Evolutionary conservation across 2,797 vertebrate genomes (phyloP), one percentile per base, ranked within the genome.

Genomic region (Nannoperca australis): DNA sequence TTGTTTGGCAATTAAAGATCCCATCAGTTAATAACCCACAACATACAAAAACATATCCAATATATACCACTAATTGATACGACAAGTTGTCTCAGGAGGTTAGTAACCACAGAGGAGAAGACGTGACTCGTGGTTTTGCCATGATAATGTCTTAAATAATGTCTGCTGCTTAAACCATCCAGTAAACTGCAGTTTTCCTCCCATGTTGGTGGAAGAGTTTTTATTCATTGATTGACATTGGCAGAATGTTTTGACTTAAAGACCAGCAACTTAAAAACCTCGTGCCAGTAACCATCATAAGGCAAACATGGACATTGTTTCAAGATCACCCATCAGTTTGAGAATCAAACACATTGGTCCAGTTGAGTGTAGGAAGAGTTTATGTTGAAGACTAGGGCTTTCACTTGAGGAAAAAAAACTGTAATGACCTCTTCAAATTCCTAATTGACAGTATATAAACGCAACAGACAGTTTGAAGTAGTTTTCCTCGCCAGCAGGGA

Each of bases 1-100:
- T 69, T 76, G 61, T 85, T 86, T 91, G 80, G 66, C 71, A 82
- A 55, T 76, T 70, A 77, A 63, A 82, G 44, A 72, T 76, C 59
- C 12, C 30, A 71, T 78, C 74, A 72, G 55, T 79, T 70, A 76
- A 85, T 74, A 81, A 72, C 50, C 54, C 20, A 49, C 38, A 32
- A 64, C 32, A 17, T 60, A 8, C 13, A 64, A 74, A 45, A 40
- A 55, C 55, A 76, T 22, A 68, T 65, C 53, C 51, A 63, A 15
- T 34, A 55, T 58, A 34, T 70, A 34, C 13, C 47, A 55, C 54
- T n/a, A 54, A 73, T 13, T 60, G 64, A 73, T 62, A 32, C 42
- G 9, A 60, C 50, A 68, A 27, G 66, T 63, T 62, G 22, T 72
- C 42, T 55, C 44, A 76, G 36, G 32, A 56, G 38, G 24, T 66